phyloP scores from a whole-genome alignment of 2,797 vertebrate species.

The Coregonus suidteri region DNA sequence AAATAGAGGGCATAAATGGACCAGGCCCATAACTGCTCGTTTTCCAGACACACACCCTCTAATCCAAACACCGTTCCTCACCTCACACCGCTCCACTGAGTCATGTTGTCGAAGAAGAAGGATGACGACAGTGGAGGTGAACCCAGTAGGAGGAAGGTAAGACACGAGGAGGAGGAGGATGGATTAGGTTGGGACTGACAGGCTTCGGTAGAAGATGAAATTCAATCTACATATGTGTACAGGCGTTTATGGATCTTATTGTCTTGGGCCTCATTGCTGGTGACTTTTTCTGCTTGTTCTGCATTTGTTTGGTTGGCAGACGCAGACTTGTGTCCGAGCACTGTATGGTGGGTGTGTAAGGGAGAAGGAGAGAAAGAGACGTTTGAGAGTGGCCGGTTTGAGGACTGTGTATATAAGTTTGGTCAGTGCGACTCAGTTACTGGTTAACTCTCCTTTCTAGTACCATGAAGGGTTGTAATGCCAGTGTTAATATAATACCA shows the following conservation, averaged over 20 bases:
- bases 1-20: constrained; percentile 38
- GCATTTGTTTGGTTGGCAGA: neutral
- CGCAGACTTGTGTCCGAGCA: neutral
- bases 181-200: neutral
- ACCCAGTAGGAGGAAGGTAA: constrained; percentile 78
- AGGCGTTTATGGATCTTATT: neutral
- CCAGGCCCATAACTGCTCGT: constrained; percentile 30
- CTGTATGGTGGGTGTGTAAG: neutral
- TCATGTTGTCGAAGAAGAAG: constrained; percentile 77
- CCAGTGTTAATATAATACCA: no score
- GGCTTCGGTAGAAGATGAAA: neutral
- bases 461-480: no score
- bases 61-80: constrained; percentile 11
- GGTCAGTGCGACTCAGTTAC: no score
- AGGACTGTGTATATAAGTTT: no score
- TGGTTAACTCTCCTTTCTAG: no score
- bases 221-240: no score
- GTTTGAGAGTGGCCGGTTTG: no score
- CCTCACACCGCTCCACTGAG: neutral
- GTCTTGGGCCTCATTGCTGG: neutral
- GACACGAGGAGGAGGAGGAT: constrained; percentile 73
- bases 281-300: neutral
- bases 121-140: constrained; percentile 67
- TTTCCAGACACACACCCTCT: constrained; percentile 18
- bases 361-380: neutral